Evolutionary conservation across 2,888 invertebrate genomes (phyloP).

Genomic region (Dermolepida albohirtum): DNA sequence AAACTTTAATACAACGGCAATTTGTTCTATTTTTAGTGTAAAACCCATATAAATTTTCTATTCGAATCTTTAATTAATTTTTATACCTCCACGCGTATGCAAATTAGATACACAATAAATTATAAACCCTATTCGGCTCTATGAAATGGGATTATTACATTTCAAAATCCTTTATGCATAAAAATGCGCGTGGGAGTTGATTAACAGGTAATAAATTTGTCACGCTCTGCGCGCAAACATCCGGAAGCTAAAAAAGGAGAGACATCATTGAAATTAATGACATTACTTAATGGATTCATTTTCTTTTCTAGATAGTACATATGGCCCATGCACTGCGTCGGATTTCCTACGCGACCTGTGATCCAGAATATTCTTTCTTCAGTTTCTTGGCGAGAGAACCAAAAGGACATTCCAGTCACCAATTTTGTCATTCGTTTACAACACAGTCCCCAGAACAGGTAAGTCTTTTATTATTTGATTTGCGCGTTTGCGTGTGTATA

Average conservation of each 20-base stretch:
- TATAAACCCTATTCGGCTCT: slow-evolving; percentile 1
- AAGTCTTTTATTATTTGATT: slow-evolving; percentile 56
- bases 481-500: too few species aligned
- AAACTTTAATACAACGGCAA: too few species aligned
- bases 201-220: slow-evolving; percentile 21
- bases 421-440: slow-evolving; percentile 86
- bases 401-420: slow-evolving; percentile 74
- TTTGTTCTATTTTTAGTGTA: too few species aligned
- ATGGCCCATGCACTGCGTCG: slow-evolving; percentile 87
- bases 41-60: too few species aligned
- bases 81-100: too few species aligned
- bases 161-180: background rate
- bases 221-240: background rate
- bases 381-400: slow-evolving; percentile 83
- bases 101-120: too few species aligned
- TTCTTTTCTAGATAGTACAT: slow-evolving; percentile 75
- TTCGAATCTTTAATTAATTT: too few species aligned
- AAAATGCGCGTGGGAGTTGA: slow-evolving; percentile 7
- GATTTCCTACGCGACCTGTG: slow-evolving; percentile 89
- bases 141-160: background rate
- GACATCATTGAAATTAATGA: slow-evolving; percentile 30
- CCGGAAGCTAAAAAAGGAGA: slow-evolving; percentile 19
- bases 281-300: slow-evolving; percentile 22
- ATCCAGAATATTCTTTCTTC: slow-evolving; percentile 82
- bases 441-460: slow-evolving; percentile 83